Evolutionary conservation across 2,888 invertebrate species (phyloP), one percentile per base, ranked within the genome.

Genomic region (Nemotelus pantherinus): DNA sequence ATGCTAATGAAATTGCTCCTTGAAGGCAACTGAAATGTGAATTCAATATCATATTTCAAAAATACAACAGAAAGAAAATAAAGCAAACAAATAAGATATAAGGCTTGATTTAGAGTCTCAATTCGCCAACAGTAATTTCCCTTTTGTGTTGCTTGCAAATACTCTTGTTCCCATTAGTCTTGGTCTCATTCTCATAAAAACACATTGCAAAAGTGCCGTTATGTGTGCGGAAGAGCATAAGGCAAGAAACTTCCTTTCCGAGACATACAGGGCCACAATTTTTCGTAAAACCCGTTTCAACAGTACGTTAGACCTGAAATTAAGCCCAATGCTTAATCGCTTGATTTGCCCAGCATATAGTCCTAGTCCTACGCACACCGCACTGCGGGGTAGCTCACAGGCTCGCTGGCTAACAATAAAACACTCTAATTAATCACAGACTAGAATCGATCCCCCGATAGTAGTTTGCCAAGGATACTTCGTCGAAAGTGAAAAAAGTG

Each of bases 401-500:
- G 41, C 9, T 25, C 25, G 25, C 25, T 45, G 9, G 10, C 10
- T 47, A 10, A 65, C 65, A 65, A 65, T 65, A 65, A 65, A 65
- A 65, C 65, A 47, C 47, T 65, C 65, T 65, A 65, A 65, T 65
- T 65, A 65, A 65, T 65, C 65, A 65, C 65, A 10, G 41, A 65
- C 10, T 47, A 25, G 47, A 65, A 65, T 65, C 65, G 65, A 65
- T 65, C 65, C 65, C 65, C 9, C 10, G 65, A 47, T 65, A 41
- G 65, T 65, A 58, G 58, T 58, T 58, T 58, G n/a, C 58, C 9
- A 58, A n/a, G 58, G 25, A 58, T 58, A 44, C 65, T 65, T 65
- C 47, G n/a, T 39, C 3, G 47, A 65, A 65, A 65, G 9, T 45
- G 65, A 65, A 44, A n/a, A 65, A 65, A 65, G n/a, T 9, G 25